phyloP scores from a whole-genome alignment of 2,113 vertebrate species.

The Pionites leucogaster region DNA sequence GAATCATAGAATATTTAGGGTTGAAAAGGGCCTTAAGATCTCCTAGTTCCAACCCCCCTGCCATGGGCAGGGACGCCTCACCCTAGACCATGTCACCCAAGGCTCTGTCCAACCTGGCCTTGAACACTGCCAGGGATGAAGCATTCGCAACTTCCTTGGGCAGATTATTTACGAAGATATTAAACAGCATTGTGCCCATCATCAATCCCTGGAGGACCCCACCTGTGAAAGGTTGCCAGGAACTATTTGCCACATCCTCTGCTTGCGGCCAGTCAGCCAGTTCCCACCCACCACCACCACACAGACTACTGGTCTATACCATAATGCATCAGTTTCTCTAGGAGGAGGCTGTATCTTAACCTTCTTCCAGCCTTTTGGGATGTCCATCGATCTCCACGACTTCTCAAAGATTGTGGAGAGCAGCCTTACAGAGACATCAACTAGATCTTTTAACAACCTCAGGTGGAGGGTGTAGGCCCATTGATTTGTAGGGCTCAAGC shows the following conservation, averaged over 20 bases:
- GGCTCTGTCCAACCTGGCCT: background rate
- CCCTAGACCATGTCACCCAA: background rate
- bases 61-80: background rate
- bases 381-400: background rate
- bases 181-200: background rate
- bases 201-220: background rate
- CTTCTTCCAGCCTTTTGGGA: background rate
- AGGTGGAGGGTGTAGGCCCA: too few relatives aligned
- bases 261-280: background rate
- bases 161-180: background rate
- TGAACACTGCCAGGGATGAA: background rate
- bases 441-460: background rate
- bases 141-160: background rate
- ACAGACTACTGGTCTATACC: background rate
- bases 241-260: background rate
- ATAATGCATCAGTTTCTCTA: background rate
- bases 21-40: background rate
- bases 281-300: background rate
- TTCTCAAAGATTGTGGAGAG: background rate
- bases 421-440: background rate
- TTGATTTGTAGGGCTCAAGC: background rate
- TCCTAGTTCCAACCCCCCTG: background rate
- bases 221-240: background rate
- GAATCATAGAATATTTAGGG: background rate
- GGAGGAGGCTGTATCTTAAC: background rate